phyloP scores from a whole-genome alignment of 2,797 vertebrate genomes.

The Thaleichthys pacificus region DNA sequence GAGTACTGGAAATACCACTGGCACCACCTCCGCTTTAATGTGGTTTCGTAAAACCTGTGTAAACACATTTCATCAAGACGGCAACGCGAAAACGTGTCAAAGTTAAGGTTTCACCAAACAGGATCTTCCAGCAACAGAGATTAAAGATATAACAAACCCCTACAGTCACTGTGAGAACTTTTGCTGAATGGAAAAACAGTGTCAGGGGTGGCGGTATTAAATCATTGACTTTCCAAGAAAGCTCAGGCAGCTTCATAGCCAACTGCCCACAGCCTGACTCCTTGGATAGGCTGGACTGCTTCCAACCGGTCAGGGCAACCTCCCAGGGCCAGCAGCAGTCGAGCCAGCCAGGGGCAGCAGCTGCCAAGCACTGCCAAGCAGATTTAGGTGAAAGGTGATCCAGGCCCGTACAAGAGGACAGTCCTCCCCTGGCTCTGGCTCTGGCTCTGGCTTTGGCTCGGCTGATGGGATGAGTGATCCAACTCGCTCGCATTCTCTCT shows the following conservation, averaged over 20 bases:
- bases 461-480: not conserved
- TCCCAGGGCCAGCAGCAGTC: not conserved
- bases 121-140: conserved; percentile 27
- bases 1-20: not conserved
- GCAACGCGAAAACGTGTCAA: not conserved
- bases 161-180: conserved; percentile 33
- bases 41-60: too few species aligned
- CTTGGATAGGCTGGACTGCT: conserved; percentile 5
- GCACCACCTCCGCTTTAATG: not conserved
- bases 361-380: conserved; percentile 10
- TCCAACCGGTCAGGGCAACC: conserved; percentile 7
- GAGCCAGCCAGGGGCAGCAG: conserved; percentile 10
- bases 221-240: conserved; percentile 31
- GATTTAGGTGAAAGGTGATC: conserved; percentile 36
- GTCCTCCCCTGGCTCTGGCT: not conserved
- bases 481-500: not conserved
- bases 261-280: conserved; percentile 11
- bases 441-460: not conserved
- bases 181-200: conserved; percentile 43
- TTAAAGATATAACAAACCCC: conserved; percentile 9
- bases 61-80: too few species aligned
- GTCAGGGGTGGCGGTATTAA: conserved; percentile 44
- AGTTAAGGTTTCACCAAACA: not conserved
- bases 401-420: not conserved
- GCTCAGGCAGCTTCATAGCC: conserved; percentile 6